Conservation (phyloP, 1,140 invertebrate species). For the Chymomyza costata region DNA sequence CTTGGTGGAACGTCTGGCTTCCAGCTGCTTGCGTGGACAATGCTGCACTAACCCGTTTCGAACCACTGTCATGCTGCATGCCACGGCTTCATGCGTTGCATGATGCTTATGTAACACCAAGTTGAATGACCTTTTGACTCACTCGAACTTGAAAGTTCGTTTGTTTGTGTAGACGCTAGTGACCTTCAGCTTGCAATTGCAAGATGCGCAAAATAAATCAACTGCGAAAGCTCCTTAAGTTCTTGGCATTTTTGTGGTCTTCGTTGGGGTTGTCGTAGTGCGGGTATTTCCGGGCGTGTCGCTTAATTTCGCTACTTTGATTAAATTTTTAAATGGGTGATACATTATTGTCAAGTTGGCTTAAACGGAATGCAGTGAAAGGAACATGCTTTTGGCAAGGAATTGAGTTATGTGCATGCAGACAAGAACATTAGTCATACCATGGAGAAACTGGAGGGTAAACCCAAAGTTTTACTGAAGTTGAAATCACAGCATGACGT, state of each 20-base stretch:
- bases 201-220: constrained; percentile 42
- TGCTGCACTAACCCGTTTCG: too few relatives aligned
- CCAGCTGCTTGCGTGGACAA: constrained; percentile 36
- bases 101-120: constrained; percentile 53
- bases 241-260: constrained; percentile 7
- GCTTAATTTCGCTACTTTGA: constrained; percentile 11
- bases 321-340: constrained; percentile 20
- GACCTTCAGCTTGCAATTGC: constrained; percentile 19
- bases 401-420: too few relatives aligned
- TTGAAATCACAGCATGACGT: too few relatives aligned
- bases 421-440: too few relatives aligned
- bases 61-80: constrained; percentile 19
- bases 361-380: too few relatives aligned
- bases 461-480: too few relatives aligned
- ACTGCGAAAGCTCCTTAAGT: constrained; percentile 24
- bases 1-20: constrained; percentile 32
- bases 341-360: constrained; percentile 45
- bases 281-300: constrained; percentile 25
- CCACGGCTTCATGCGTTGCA: too few relatives aligned
- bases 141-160: constrained; percentile 29
- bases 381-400: too few relatives aligned
- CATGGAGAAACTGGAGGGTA: too few relatives aligned
- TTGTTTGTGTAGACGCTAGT: background rate
- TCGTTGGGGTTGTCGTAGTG: constrained; percentile 14
- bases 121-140: constrained; percentile 52